Evolutionary conservation across 1,140 invertebrate species (phyloP).

Genomic region (Eupeodes corollae): DNA sequence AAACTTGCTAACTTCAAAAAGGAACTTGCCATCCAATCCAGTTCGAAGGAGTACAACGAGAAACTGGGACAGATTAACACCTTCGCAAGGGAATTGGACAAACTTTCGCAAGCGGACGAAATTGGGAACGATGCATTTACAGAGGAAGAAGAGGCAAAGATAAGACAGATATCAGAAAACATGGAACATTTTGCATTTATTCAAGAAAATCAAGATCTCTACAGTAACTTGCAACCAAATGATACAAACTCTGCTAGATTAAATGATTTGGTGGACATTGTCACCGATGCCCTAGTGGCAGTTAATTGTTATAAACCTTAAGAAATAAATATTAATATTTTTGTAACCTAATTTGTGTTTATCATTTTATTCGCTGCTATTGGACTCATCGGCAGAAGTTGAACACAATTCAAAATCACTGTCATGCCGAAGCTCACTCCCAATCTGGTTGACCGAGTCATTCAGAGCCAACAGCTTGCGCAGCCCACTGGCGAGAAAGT

Average conservation of each 20-base stretch:
- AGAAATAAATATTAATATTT: not conserved
- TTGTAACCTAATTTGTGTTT: not conserved
- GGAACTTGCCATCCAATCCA: constrained; percentile 7
- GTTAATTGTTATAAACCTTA: constrained; percentile 8
- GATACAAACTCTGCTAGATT: constrained; percentile 8
- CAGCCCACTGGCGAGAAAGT: constrained; percentile 17
- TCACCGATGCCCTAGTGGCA: constrained; percentile 20
- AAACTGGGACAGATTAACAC: constrained; percentile 16
- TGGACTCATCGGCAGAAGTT: constrained; percentile 3
- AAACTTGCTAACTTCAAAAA: constrained; percentile 12
- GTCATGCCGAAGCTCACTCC: not conserved
- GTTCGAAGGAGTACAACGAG: constrained; percentile 5
- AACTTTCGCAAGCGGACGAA: constrained; percentile 13
- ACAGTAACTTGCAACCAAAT: not conserved
- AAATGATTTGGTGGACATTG: constrained; percentile 20
- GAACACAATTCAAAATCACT: constrained; percentile 1
- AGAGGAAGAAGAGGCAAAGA: constrained; percentile 8
- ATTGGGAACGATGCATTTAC: constrained; percentile 14
- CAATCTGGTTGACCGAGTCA: constrained; percentile 18
- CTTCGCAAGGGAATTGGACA: constrained; percentile 23
- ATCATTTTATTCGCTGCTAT: constrained; percentile 1
- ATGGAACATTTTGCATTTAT: constrained; percentile 23
- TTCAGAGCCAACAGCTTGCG: constrained; percentile 22
- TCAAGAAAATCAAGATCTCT: constrained; percentile 12
- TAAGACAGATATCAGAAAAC: constrained; percentile 14